These are phyloP conservation scores for Myxocyprinus asiaticus DNA, from an alignment of 2,113 vertebrate genomes.

Conservation along the genomic window DNA sequence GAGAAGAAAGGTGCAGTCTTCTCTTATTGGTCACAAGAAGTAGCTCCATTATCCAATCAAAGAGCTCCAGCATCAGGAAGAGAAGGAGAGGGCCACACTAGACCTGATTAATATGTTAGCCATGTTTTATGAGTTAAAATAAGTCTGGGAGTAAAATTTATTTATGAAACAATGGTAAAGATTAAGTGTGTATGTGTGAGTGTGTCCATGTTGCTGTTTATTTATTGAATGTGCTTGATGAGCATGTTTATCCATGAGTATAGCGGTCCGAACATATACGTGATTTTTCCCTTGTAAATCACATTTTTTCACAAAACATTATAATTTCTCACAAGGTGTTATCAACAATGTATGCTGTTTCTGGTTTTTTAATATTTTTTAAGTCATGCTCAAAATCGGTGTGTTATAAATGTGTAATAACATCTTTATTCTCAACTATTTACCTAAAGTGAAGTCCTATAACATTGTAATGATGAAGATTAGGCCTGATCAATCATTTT, in stretches of 20 bases:
- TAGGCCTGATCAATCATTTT: background rate
- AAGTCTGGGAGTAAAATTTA: constrained; percentile 67
- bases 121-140: constrained; percentile 78
- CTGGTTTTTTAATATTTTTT: background rate
- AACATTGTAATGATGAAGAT: background rate
- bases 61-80: constrained; percentile 54
- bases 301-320: constrained; percentile 5
- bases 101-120: constrained; percentile 85
- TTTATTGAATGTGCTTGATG: constrained; percentile 14
- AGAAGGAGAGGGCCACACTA: constrained; percentile 64
- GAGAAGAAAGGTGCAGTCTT: constrained; percentile 77
- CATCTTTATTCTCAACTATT: background rate
- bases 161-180: constrained; percentile 63
- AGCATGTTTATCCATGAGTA: background rate
- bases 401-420: background rate
- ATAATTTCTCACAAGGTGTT: background rate
- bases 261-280: background rate
- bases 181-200: background rate
- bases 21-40: constrained; percentile 77
- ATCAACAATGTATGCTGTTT: background rate
- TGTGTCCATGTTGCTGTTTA: constrained; percentile 38
- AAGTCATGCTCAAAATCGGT: background rate
- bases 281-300: background rate
- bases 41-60: constrained; percentile 77
- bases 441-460: background rate